These are phyloP conservation scores for Andrena haemorrhoa DNA, from an alignment of 2,888 invertebrate species.

Conservation along the genomic window DNA sequence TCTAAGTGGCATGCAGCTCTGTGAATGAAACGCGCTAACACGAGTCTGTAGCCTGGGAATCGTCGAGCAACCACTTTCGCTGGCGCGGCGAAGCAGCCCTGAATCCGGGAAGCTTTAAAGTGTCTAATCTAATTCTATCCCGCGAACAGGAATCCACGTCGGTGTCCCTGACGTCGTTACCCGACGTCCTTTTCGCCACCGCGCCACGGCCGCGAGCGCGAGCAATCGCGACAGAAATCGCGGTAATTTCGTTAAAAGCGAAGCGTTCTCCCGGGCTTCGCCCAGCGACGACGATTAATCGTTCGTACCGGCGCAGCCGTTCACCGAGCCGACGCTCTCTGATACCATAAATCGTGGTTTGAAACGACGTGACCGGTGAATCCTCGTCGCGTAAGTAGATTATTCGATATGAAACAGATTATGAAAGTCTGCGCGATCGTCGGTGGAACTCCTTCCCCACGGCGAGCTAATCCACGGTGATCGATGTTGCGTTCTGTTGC, in stretches of 20 bases:
- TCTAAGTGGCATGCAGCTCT: not conserved
- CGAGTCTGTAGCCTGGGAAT: not conserved
- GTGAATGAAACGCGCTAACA: not conserved
- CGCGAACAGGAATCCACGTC: not conserved
- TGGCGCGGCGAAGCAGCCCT: not conserved
- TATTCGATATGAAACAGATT: slow-evolving; percentile 71
- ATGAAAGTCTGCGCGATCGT: slow-evolving; percentile 48
- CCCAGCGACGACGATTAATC: slow-evolving; percentile 62
- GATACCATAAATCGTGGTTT: slow-evolving; percentile 67
- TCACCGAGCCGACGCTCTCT: slow-evolving; percentile 48
- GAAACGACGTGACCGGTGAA: slow-evolving; percentile 59
- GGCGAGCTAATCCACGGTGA: slow-evolving; percentile 47
- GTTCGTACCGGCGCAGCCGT: slow-evolving; percentile 44
- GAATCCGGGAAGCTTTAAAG: not conserved
- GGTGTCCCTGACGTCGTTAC: not conserved
- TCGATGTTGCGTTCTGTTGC: slow-evolving; percentile 29
- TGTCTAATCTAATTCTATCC: not conserved
- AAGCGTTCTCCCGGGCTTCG: slow-evolving; percentile 20
- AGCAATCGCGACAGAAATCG: slow-evolving; percentile 35
- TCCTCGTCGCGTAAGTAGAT: slow-evolving; percentile 67
- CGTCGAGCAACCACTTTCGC: too few species aligned
- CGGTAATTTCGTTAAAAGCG: slow-evolving; percentile 49
- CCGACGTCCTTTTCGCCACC: not conserved
- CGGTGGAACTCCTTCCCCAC: slow-evolving; percentile 34
- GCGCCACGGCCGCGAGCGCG: not conserved